Conservation (phyloP, 2,888 invertebrate species). For the Enoplolaimus lenunculus region DNA sequence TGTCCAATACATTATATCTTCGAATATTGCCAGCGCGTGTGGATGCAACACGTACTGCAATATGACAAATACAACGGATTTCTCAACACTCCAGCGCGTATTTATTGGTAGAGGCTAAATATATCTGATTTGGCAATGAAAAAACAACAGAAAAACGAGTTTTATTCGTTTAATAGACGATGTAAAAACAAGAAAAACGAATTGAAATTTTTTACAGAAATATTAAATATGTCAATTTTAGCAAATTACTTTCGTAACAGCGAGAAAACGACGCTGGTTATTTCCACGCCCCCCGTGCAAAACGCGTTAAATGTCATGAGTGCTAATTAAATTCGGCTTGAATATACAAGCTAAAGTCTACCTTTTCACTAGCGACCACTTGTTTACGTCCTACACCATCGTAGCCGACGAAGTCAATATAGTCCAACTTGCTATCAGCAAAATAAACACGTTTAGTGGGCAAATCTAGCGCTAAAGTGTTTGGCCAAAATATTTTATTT, state of each 20-base stretch:
- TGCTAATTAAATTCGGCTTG: no score
- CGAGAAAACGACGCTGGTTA: no score
- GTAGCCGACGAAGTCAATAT: constrained; percentile 92
- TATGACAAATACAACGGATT: no score
- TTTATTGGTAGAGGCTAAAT: no score
- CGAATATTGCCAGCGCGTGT: constrained; percentile 82
- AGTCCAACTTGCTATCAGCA: constrained; percentile 89
- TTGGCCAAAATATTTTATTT: constrained; percentile 95
- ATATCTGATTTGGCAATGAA: constrained; percentile 51
- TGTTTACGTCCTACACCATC: constrained; percentile 78
- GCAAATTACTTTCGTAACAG: no score
- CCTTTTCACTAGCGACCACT: constrained; percentile 48
- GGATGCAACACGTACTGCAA: constrained; percentile 78
- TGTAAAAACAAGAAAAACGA: background rate
- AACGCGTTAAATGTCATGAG: no score
- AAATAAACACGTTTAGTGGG: constrained; percentile 85
- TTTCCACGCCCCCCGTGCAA: no score
- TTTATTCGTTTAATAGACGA: background rate
- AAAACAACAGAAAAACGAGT: constrained; percentile 7
- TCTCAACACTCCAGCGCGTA: no score
- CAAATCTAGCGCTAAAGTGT: constrained; percentile 85
- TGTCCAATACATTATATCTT: constrained; percentile 91
- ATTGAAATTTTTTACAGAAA: no score
- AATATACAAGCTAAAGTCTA: constrained; percentile 30
- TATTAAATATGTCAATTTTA: no score